These are phyloP conservation scores for Etheostoma nigrum DNA, from an alignment of 2,797 vertebrate genomes.

Conservation along the genomic window DNA sequence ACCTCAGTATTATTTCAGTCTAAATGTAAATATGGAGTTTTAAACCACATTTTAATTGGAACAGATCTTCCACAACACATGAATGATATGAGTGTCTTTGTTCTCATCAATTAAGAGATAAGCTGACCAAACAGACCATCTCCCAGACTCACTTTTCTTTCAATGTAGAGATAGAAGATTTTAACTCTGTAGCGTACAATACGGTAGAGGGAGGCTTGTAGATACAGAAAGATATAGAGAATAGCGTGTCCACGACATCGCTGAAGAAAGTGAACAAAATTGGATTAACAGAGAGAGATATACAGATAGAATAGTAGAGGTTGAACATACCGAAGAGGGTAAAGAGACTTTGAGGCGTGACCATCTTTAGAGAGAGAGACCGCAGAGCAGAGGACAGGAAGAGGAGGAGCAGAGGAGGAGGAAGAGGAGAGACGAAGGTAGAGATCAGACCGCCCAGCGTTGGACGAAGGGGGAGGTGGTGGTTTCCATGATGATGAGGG, in stretches of 20 bases:
- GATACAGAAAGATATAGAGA: slow-evolving; percentile 58
- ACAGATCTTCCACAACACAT: not conserved
- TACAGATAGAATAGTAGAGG: slow-evolving; percentile 89
- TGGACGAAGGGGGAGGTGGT: slow-evolving; percentile 89
- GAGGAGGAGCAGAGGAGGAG: slow-evolving; percentile 95
- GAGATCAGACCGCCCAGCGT: slow-evolving; percentile 98
- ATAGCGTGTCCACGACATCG: slow-evolving; percentile 63
- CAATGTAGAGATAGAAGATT: slow-evolving; percentile 40
- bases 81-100: slow-evolving; percentile 29
- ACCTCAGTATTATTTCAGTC: not conserved
- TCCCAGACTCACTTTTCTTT: slow-evolving; percentile 50
- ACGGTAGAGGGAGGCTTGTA: slow-evolving; percentile 45
- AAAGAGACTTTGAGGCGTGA: slow-evolving; percentile 99
- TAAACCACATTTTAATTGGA: not conserved
- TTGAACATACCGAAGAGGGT: slow-evolving; percentile 99
- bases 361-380: slow-evolving; percentile 99
- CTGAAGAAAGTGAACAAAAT: slow-evolving; percentile 71
- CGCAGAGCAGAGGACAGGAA: slow-evolving; percentile 98
- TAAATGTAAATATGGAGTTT: not conserved
- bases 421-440: slow-evolving; percentile 94
- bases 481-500: slow-evolving; percentile 95
- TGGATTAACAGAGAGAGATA: slow-evolving; percentile 81
- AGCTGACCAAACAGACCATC: slow-evolving; percentile 52
- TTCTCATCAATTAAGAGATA: slow-evolving; percentile 36
- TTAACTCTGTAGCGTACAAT: slow-evolving; percentile 47